Percentiles rank a stretch among this genome's conserved stretches.
Conservation (phyloP, 1,140 invertebrate species). For the Triops cancriformis region DNA sequence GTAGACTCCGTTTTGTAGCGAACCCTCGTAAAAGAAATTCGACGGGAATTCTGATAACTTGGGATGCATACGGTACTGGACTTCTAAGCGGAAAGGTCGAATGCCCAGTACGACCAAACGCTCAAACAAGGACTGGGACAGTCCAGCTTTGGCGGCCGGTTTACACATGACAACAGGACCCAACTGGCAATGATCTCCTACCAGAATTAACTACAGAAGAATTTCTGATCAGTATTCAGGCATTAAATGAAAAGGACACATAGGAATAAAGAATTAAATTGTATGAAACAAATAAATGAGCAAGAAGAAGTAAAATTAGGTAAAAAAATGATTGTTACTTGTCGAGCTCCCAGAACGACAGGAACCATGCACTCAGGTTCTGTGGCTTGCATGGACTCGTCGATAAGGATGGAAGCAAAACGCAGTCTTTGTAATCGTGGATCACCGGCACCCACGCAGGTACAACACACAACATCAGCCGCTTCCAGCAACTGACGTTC, state of each 20-base stretch:
- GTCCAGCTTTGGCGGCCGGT: constrained; percentile 90
- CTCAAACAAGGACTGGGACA: constrained; percentile 96
- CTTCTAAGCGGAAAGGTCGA: constrained; percentile 86
- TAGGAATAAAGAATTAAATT: background rate
- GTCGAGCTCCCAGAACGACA: constrained; percentile 91
- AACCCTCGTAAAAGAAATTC: constrained; percentile 99
- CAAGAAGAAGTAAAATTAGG: constrained; percentile 17
- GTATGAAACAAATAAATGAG: background rate
- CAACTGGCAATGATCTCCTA: constrained; percentile 98
- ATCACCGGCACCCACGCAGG: constrained; percentile 97
- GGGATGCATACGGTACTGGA: constrained; percentile 99
- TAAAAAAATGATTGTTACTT: constrained; percentile 38
- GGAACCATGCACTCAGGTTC: constrained; percentile 99
- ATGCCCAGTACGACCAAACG: constrained; percentile 92
- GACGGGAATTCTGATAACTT: constrained; percentile 94
- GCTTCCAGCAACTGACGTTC: constrained; percentile 88
- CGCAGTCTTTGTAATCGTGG: constrained; percentile 80
- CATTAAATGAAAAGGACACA: background rate
- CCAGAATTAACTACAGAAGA: constrained; percentile 62
- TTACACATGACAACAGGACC: constrained; percentile 99
- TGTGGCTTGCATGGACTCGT: constrained; percentile 85
- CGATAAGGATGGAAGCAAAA: constrained; percentile 95
- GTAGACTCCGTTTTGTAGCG: constrained; percentile 95
- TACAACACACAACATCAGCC: constrained; percentile 98
- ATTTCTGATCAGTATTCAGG: background rate